These are phyloP conservation scores for human DNA, from an alignment of 2,113 vertebrate genomes.

Conservation along the genomic window GRCh38 chr11:123120001-123120500, in stretches of 20 bases:
- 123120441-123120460: background rate
- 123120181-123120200: too few species aligned
- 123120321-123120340: background rate
- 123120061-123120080: background rate
- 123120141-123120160: background rate
- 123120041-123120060: background rate
- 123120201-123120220: too few species aligned
- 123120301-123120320: background rate
- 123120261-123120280: background rate
- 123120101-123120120: constrained; percentile 3
- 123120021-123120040: background rate
- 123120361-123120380: background rate
- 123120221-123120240: too few species aligned
- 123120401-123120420: background rate
- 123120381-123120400: background rate
- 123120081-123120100: background rate
- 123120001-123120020: background rate
- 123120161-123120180: too few species aligned
- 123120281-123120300: background rate
- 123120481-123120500: background rate
- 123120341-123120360: background rate
- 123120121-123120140: background rate
- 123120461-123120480: background rate
- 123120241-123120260: background rate
- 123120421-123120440: background rate